A percentile compares a stretch with the other conserved stretches of the same genome.
Conservation (phyloP, 2,797 vertebrate genomes). For the Mormyrus hasselquistii region DNA sequence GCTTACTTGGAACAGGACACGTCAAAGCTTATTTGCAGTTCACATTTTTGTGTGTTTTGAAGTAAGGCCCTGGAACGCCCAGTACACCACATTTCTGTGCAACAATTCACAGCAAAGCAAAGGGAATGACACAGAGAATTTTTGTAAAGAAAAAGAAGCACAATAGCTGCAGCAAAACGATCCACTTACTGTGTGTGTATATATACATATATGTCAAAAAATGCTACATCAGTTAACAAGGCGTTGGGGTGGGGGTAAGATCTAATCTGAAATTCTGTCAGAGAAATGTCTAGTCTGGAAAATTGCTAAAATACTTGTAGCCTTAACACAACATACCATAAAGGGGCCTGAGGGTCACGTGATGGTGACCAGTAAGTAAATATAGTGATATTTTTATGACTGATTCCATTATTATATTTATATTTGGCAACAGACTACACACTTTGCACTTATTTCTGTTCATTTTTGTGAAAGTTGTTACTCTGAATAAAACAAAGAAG, state of each 20-base stretch:
- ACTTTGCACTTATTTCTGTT: background rate
- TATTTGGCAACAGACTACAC: background rate
- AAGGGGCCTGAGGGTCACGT: background rate
- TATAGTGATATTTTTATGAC: background rate
- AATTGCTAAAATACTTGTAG: background rate
- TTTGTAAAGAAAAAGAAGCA: background rate
- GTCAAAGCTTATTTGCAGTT: conserved; percentile 42
- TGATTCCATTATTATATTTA: background rate
- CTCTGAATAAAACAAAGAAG: background rate
- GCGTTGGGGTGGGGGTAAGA: background rate
- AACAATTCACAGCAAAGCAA: background rate
- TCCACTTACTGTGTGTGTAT: background rate
- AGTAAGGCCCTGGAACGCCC: background rate
- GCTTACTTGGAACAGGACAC: conserved; percentile 29
- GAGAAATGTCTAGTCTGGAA: background rate
- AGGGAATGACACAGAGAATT: background rate
- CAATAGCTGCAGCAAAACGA: background rate
- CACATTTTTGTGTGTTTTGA: conserved; percentile 45
- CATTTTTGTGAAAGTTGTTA: background rate
- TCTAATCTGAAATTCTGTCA: background rate
- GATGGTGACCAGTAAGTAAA: background rate
- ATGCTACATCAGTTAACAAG: background rate
- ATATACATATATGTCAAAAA: background rate
- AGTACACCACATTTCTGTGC: background rate
- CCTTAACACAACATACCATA: background rate